Conservation (phyloP, 2,888 invertebrate species). For the Crepidodera aurea region DNA sequence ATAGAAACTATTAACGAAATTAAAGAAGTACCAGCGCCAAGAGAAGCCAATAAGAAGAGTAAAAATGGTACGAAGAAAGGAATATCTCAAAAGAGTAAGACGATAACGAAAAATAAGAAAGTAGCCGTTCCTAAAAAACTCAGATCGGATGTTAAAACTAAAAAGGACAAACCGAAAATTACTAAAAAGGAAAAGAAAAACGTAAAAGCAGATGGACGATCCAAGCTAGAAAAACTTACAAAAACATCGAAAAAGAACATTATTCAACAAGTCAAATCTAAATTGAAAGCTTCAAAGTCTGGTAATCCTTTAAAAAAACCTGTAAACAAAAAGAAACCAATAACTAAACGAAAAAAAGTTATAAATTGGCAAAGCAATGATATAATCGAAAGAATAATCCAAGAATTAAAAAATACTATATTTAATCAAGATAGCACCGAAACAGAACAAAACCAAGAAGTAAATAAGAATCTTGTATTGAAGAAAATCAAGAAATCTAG, state of each 20-base stretch:
- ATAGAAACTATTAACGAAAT: conserved; percentile 1
- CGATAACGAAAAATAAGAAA: conserved; percentile 5
- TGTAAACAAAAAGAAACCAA: not conserved
- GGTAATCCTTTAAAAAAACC: conserved; percentile 10
- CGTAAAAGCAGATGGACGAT: not conserved
- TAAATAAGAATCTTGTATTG: not conserved
- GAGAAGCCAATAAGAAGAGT: not conserved
- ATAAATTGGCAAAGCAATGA: conserved; percentile 25
- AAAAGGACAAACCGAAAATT: not conserved
- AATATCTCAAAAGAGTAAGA: conserved; percentile 8
- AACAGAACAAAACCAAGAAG: no score
- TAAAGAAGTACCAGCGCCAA: not conserved
- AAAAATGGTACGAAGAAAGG: not conserved
- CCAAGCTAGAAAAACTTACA: not conserved
- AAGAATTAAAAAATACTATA: conserved; percentile 30
- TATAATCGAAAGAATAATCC: conserved; percentile 30
- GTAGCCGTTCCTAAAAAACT: not conserved
- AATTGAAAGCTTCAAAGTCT: not conserved
- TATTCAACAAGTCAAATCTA: conserved; percentile 1
- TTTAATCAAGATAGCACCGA: conserved; percentile 10
- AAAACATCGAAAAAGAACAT: not conserved
- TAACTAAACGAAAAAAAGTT: not conserved
- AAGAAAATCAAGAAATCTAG: not conserved
- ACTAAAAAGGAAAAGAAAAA: conserved; percentile 1
- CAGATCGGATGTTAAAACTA: not conserved